A percentile compares a stretch with the other conserved stretches of the same genome.
phyloP scores from a whole-genome alignment of 37 sponge, comb jelly and placozoan species.

The Lycopodina hypogea region DNA sequence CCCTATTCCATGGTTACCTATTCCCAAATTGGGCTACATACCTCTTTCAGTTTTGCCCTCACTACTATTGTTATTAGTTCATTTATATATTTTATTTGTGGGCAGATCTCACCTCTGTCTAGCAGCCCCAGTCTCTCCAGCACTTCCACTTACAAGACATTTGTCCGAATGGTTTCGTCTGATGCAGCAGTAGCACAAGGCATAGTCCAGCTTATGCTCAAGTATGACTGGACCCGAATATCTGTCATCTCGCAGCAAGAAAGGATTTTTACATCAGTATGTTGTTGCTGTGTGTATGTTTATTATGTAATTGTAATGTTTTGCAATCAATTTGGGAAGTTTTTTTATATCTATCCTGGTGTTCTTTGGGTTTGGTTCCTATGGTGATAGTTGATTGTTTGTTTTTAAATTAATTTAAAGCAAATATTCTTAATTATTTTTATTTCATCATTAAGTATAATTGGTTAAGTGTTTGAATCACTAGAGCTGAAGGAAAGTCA shows the following conservation, averaged over 20 bases:
- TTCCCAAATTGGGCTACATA: no score
- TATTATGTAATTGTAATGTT: background rate
- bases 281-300: background rate
- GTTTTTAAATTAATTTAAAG: no score
- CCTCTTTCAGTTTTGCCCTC: no score
- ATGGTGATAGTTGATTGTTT: no score
- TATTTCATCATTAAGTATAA: no score
- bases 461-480: no score
- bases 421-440: no score
- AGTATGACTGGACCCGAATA: constrained; percentile 50
- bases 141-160: constrained; percentile 1
- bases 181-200: constrained; percentile 34
- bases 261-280: constrained; percentile 37
- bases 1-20: no score
- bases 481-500: no score
- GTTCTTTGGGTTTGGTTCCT: background rate
- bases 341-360: background rate
- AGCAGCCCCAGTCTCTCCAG: constrained; percentile 46
- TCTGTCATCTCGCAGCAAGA: constrained; percentile 51
- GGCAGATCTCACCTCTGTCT: constrained; percentile 43
- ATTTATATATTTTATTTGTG: no score
- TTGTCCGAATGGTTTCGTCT: constrained; percentile 59
- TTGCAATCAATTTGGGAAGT: background rate
- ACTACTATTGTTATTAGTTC: no score
- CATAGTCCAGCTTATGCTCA: constrained; percentile 22